These are phyloP conservation scores for Lampropteryx suffumata DNA, from an alignment of 2,888 invertebrate genomes.

Conservation along the genomic window DNA sequence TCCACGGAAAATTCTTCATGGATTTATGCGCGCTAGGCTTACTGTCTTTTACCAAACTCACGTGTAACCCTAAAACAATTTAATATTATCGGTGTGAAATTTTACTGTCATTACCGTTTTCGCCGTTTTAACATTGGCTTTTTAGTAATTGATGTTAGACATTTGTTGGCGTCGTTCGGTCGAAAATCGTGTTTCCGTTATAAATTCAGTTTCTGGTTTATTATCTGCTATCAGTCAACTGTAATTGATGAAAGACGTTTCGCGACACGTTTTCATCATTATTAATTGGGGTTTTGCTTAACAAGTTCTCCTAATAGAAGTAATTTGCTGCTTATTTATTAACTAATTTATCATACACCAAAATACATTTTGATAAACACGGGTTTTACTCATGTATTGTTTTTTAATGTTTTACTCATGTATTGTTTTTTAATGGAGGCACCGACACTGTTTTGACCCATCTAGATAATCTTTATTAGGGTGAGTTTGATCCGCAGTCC, in stretches of 20 bases:
- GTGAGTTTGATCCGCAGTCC: too few relatives aligned
- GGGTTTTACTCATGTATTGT: too few relatives aligned
- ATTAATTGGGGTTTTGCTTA: conserved; percentile 13
- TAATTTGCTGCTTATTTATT: conserved; percentile 1
- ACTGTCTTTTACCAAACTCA: conserved; percentile 7
- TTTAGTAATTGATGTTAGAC: conserved; percentile 52
- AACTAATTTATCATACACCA: neutral
- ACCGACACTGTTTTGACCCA: too few relatives aligned
- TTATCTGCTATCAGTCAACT: conserved; percentile 50
- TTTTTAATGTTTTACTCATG: too few relatives aligned
- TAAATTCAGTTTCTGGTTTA: conserved; percentile 54
- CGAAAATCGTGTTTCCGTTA: conserved; percentile 45
- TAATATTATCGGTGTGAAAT: conserved; percentile 31
- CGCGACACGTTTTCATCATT: conserved; percentile 42
- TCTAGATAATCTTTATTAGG: too few relatives aligned
- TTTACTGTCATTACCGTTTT: conserved; percentile 42
- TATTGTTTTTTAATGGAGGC: too few relatives aligned
- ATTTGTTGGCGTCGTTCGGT: conserved; percentile 57
- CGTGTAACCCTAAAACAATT: conserved; percentile 21
- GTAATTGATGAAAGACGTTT: conserved; percentile 51
- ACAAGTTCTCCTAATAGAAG: neutral
- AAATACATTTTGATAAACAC: too few relatives aligned
- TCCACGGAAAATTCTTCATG: too few relatives aligned
- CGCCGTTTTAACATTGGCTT: conserved; percentile 42
- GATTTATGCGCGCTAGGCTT: too few relatives aligned